Evolutionary conservation across 2,113 vertebrate species (phyloP).

Genomic region (Brachyistius frenatus): DNA sequence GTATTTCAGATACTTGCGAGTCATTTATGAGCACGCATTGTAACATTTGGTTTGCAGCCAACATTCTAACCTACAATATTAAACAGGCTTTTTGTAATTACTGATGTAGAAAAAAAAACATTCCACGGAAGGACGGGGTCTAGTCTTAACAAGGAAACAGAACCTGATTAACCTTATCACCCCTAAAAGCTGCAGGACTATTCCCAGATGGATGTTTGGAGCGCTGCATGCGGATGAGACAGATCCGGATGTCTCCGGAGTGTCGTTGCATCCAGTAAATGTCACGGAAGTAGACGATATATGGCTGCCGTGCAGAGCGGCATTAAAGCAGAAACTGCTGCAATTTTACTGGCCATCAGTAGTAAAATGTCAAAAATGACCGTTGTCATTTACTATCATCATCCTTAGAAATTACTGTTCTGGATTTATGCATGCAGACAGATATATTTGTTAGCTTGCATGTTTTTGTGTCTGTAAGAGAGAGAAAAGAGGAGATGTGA

Average conservation of each 20-base stretch:
- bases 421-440: slow-evolving; percentile 68
- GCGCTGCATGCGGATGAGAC: slow-evolving; percentile 77
- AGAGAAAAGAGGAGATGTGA: background rate
- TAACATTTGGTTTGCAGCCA: background rate
- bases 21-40: background rate
- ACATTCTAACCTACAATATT: background rate
- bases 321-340: slow-evolving; percentile 74
- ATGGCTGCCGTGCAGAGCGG: slow-evolving; percentile 71
- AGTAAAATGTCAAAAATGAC: slow-evolving; percentile 76
- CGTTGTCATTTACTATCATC: slow-evolving; percentile 79
- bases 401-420: slow-evolving; percentile 65
- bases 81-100: slow-evolving; percentile 42
- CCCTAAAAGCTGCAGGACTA: slow-evolving; percentile 80
- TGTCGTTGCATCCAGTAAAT: slow-evolving; percentile 83
- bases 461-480: slow-evolving; percentile 8
- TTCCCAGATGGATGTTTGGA: slow-evolving; percentile 79
- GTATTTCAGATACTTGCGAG: background rate
- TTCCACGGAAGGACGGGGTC: slow-evolving; percentile 55
- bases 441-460: slow-evolving; percentile 26
- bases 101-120: slow-evolving; percentile 25
- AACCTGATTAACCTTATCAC: slow-evolving; percentile 77
- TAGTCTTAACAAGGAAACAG: slow-evolving; percentile 64
- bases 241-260: slow-evolving; percentile 84
- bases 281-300: slow-evolving; percentile 80
- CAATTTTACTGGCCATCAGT: slow-evolving; percentile 80